Base-by-base conservation (phyloP, 2,113 vertebrate genomes). In the Natator depressus region DNA sequence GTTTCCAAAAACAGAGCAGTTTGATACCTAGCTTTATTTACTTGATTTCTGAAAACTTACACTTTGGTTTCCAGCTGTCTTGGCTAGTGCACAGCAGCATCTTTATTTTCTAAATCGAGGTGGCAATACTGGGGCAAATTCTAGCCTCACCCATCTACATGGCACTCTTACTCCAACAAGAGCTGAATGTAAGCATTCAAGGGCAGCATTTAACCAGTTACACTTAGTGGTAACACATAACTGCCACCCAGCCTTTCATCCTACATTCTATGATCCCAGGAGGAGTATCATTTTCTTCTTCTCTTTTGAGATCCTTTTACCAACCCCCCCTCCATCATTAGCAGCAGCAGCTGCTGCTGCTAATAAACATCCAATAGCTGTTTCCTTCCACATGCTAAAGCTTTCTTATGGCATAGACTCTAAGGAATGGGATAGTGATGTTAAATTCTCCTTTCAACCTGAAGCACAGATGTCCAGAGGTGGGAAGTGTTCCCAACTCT, bases 121-220 rank as follows among this genome's bases (percentile, higher is more conserved):
- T 29, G 53, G 27, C 42, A 76, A 27, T 47, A 27, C 59, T 6
- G 49, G 86, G 83, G 89, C 42, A 35, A 1, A 3, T 22, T 5
- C 82, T 89, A 82, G 53, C 84, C 50, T 57, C 81, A 46, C 65
- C 4, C 7, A 72, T 49, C 2, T 35, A 22, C 38, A 53, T 82
- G 13, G 14, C 69, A 50, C 51, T 72, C 14, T 27, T 65, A 42
- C 38, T n/a, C 4, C 80, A 57, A 0, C 4, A 54, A 17, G 0
- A 72, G n/a, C 88, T 53, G 19, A 55, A 16, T 65, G 50, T 27
- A 79, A 65, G 49, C 1, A 54, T 82, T 49, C 80, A 47, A 2
- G 17, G 62, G 38, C 38, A 76, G 38, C 20, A 75, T 75, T 75
- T 75, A 42, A 75, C 5, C 72, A 76, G n/a, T 22, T 76, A 46